These are phyloP conservation scores for Drosophila leontia DNA, from an alignment of 1,140 invertebrate species.

Conservation along the genomic window DNA sequence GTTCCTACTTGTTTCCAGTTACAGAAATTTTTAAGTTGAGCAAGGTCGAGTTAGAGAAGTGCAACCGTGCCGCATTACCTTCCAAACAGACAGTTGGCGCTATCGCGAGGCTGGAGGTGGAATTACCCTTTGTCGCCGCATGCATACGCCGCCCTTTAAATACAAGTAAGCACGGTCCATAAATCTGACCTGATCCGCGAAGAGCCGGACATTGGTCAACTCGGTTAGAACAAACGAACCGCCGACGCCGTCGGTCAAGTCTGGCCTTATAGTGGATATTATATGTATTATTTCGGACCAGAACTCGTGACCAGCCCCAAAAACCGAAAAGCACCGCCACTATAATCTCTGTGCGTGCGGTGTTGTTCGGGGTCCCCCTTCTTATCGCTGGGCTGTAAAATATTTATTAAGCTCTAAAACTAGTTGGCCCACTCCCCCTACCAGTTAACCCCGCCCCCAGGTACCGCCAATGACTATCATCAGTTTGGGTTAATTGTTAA, in stretches of 20 bases:
- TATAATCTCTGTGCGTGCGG: conserved; percentile 31
- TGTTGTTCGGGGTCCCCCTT: conserved; percentile 32
- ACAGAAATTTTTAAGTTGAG: conserved; percentile 9
- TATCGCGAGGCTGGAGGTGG: conserved; percentile 22
- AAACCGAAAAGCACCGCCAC: conserved; percentile 26
- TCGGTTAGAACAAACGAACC: conserved; percentile 31
- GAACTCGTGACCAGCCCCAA: conserved; percentile 39
- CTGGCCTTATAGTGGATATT: conserved; percentile 10
- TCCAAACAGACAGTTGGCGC: conserved; percentile 15
- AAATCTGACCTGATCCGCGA: conserved; percentile 6
- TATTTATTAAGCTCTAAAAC: conserved; percentile 60
- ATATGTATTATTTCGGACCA: conserved; percentile 20
- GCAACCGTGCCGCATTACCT: neutral
- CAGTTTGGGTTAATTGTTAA: conserved; percentile 64
- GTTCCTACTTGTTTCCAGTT: neutral
- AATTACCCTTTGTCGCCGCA: conserved; percentile 50
- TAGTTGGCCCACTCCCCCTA: conserved; percentile 32
- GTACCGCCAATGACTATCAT: conserved; percentile 34
- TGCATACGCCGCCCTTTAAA: conserved; percentile 73
- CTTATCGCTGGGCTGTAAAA: conserved; percentile 55
- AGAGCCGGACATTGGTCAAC: conserved; percentile 17
- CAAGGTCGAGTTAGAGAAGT: conserved; percentile 29
- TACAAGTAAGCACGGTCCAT: conserved; percentile 63
- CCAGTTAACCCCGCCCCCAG: conserved; percentile 9
- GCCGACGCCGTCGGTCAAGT: conserved; percentile 17